phyloP scores from a whole-genome alignment of 2,888 invertebrate genomes.

The Phorcus lineatus region DNA sequence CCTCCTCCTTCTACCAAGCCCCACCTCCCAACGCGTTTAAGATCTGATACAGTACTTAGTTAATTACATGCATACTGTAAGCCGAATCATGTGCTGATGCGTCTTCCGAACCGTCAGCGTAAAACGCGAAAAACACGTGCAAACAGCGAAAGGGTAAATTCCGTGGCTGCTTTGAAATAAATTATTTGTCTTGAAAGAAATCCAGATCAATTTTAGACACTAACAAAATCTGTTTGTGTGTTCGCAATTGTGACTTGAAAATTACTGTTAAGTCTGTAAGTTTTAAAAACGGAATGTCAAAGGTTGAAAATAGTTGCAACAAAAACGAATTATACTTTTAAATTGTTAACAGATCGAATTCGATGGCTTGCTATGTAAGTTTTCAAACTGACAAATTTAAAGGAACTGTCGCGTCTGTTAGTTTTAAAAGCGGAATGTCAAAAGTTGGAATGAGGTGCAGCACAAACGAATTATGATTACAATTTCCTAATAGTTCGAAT shows the following conservation, averaged over 20 bases:
- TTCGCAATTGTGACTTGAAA: neutral
- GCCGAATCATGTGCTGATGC: no score
- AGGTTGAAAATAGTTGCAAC: neutral
- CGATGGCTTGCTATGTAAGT: neutral
- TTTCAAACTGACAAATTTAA: neutral
- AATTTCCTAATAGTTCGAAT: neutral
- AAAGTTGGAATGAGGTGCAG: neutral
- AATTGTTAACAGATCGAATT: neutral
- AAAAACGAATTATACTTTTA: neutral
- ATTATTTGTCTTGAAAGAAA: constrained; percentile 12
- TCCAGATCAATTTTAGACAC: neutral
- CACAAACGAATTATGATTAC: neutral
- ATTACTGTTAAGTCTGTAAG: neutral
- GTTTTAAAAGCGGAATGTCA: neutral
- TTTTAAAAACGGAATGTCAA: neutral
- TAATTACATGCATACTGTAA: neutral
- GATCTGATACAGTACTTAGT: constrained; percentile 2
- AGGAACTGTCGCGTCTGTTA: neutral
- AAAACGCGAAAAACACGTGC: neutral
- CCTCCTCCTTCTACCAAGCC: no score
- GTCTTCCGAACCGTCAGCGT: neutral
- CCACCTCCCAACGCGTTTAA: neutral
- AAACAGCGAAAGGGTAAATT: neutral
- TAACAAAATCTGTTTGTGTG: neutral
- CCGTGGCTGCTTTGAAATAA: neutral